phyloP scores from a whole-genome alignment of 2,113 vertebrate genomes.

The Sebastes schlegelii region DNA sequence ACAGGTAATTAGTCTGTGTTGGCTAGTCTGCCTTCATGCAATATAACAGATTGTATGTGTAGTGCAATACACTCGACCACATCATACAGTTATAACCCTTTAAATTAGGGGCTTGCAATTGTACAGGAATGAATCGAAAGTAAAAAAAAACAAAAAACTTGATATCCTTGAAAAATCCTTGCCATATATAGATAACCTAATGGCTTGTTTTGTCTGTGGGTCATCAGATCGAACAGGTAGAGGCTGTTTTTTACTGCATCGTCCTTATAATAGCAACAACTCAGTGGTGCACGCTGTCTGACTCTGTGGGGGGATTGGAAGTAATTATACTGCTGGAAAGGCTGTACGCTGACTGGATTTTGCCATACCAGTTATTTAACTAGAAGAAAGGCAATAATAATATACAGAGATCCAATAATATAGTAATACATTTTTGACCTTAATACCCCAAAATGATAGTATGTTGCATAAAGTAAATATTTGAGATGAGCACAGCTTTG shows the following conservation, averaged over 20 bases:
- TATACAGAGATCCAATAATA: neutral
- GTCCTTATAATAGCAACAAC: constrained; percentile 36
- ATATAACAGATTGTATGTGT: neutral
- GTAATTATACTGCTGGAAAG: constrained; percentile 45
- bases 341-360: constrained; percentile 18
- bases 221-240: constrained; percentile 31
- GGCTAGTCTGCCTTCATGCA: constrained; percentile 1
- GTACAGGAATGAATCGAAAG: neutral
- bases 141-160: neutral
- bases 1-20: constrained; percentile 31
- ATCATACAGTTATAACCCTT: neutral
- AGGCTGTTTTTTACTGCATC: constrained; percentile 16
- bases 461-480: neutral
- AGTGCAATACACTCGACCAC: neutral
- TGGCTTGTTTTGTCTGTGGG: constrained; percentile 37
- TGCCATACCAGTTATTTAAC: constrained; percentile 38
- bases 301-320: neutral
- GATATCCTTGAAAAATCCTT: neutral
- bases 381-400: constrained; percentile 20
- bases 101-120: neutral
- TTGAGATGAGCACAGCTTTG: neutral
- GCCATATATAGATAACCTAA: constrained; percentile 10
- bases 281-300: constrained; percentile 13
- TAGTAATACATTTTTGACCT: neutral
- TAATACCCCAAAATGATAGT: constrained; percentile 27